phyloP scores from a whole-genome alignment of 2,888 invertebrate genomes.

The Tachystola acroxantha region DNA sequence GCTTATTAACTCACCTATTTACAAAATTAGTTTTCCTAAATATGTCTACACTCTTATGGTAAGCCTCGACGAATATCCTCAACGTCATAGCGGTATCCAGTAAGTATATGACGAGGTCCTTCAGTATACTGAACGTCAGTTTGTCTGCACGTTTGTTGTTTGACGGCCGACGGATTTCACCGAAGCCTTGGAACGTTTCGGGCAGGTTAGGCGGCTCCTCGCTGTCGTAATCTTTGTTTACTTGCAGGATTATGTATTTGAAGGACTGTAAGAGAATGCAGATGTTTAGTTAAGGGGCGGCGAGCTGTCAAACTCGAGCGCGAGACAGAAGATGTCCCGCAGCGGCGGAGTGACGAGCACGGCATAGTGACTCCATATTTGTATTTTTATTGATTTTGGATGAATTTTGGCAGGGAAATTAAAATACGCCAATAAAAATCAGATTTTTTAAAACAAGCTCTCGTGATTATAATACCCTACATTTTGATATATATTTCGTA shows the following conservation, averaged over 20 bases:
- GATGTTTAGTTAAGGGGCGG: background rate
- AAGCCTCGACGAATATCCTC: constrained; percentile 82
- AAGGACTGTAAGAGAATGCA: constrained; percentile 47
- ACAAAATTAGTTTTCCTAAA: constrained; percentile 79
- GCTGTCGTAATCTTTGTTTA: constrained; percentile 66
- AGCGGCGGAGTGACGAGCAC: too few relatives aligned
- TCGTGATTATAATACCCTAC: too few relatives aligned
- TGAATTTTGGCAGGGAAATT: too few relatives aligned
- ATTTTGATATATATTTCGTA: too few relatives aligned
- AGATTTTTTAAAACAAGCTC: too few relatives aligned
- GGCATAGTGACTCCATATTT: too few relatives aligned
- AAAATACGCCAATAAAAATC: too few relatives aligned
- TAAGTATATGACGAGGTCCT: constrained; percentile 82
- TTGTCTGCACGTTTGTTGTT: constrained; percentile 38
- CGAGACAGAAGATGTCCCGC: too few relatives aligned
- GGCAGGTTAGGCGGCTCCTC: constrained; percentile 65
- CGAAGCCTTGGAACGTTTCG: constrained; percentile 65
- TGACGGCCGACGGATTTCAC: constrained; percentile 53
- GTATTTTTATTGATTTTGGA: too few relatives aligned
- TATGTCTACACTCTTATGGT: constrained; percentile 73
- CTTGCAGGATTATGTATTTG: constrained; percentile 70
- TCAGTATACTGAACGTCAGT: constrained; percentile 68
- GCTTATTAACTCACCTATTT: constrained; percentile 73
- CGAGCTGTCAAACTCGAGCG: too few relatives aligned
- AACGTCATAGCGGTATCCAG: constrained; percentile 84